phyloP scores from a whole-genome alignment of 2,888 invertebrate genomes.

The Rhagophthalmus giganteus region DNA sequence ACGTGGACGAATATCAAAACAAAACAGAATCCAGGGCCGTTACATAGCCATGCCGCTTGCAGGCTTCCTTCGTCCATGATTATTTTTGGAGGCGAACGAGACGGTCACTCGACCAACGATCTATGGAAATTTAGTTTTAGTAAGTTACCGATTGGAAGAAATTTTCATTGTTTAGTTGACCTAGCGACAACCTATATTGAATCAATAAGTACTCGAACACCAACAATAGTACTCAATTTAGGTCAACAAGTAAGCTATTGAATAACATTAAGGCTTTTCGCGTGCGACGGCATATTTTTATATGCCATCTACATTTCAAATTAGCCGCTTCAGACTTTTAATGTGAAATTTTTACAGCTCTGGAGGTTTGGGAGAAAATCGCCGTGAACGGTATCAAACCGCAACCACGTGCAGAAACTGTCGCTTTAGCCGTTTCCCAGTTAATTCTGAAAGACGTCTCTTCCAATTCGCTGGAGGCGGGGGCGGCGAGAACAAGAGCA shows the following conservation, averaged over 20 bases:
- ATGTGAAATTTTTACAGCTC: constrained; percentile 64
- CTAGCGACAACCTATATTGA: too few relatives aligned
- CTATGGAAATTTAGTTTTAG: constrained; percentile 84
- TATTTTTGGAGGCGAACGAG: constrained; percentile 77
- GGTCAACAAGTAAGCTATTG: too few relatives aligned
- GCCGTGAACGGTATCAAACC: constrained; percentile 64
- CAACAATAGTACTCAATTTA: too few relatives aligned
- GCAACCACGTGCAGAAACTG: constrained; percentile 69
- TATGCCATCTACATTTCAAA: too few relatives aligned
- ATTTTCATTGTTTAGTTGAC: too few relatives aligned
- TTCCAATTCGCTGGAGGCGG: constrained; percentile 39
- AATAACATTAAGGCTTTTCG: too few relatives aligned
- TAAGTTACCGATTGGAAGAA: too few relatives aligned
- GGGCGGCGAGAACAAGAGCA: constrained; percentile 43
- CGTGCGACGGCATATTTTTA: too few relatives aligned
- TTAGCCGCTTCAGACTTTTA: too few relatives aligned
- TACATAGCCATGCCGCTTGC: constrained; percentile 79
- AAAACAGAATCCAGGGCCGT: constrained; percentile 68
- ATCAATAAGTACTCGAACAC: too few relatives aligned
- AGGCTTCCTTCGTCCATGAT: constrained; percentile 76
- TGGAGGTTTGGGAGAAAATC: constrained; percentile 77
- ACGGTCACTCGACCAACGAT: constrained; percentile 72
- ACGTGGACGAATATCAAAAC: constrained; percentile 67
- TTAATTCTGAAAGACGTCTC: constrained; percentile 53
- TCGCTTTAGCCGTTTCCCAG: constrained; percentile 67